Evolutionary conservation across 2,113 vertebrate species (phyloP).

Genomic region (Aix galericulata): DNA sequence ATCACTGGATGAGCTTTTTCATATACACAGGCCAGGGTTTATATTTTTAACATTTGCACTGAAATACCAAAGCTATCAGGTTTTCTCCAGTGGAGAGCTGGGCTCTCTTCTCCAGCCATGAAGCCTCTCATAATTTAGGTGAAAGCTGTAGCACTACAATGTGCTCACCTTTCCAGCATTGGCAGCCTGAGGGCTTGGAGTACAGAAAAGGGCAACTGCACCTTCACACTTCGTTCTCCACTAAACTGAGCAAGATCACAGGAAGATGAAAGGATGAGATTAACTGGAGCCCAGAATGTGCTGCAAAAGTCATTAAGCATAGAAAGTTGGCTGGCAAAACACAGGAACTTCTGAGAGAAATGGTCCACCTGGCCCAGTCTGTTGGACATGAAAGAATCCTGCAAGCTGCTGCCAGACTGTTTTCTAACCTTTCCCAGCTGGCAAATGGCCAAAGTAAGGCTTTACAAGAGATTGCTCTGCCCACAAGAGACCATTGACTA

Average conservation of each 20-base stretch:
- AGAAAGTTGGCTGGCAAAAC: constrained; percentile 23
- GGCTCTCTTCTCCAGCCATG: background rate
- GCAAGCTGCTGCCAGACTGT: background rate
- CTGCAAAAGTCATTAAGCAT: constrained; percentile 29
- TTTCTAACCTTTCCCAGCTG: background rate
- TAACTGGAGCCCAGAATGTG: background rate
- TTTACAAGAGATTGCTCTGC: background rate
- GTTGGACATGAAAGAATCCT: background rate
- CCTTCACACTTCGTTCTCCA: constrained; percentile 33
- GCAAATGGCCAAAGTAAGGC: background rate
- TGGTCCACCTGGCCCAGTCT: background rate
- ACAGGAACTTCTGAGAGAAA: background rate
- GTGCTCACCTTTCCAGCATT: background rate
- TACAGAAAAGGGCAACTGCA: background rate
- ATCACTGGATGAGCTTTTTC: background rate
- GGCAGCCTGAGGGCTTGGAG: background rate
- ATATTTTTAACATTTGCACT: background rate
- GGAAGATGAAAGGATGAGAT: constrained; percentile 18
- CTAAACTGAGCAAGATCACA: constrained; percentile 15
- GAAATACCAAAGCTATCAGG: background rate
- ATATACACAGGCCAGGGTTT: background rate
- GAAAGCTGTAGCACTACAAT: background rate
- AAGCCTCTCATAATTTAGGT: background rate
- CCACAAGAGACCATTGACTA: background rate
- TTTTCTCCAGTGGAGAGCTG: background rate